These are phyloP conservation scores for Philopedon plagiatum DNA, from an alignment of 2,888 invertebrate genomes.

Conservation along the genomic window DNA sequence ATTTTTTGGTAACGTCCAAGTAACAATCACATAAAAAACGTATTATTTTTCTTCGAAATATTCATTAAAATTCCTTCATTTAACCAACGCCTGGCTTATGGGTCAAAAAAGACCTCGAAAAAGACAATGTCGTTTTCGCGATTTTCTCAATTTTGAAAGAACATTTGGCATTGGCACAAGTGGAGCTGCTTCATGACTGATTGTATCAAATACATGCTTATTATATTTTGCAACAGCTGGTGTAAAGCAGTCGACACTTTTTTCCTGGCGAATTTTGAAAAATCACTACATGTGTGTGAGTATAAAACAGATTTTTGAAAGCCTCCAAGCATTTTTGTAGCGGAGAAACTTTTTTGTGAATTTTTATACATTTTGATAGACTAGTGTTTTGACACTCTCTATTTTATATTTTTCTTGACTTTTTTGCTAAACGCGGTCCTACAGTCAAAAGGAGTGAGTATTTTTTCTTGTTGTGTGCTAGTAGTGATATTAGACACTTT, in stretches of 20 bases:
- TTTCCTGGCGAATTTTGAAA: constrained; percentile 36
- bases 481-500: constrained; percentile 62
- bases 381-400: constrained; percentile 67
- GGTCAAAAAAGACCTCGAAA: too few relatives aligned
- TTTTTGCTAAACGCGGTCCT: constrained; percentile 80
- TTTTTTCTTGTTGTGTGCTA: constrained; percentile 73
- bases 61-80: too few relatives aligned
- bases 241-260: not conserved
- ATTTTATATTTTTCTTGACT: constrained; percentile 73
- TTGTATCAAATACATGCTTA: too few relatives aligned
- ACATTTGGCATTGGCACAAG: too few relatives aligned
- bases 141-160: too few relatives aligned
- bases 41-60: too few relatives aligned
- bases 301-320: constrained; percentile 63
- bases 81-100: too few relatives aligned
- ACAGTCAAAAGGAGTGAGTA: constrained; percentile 81
- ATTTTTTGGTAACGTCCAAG: too few relatives aligned
- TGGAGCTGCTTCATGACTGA: too few relatives aligned
- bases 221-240: not conserved
- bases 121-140: too few relatives aligned
- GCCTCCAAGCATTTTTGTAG: constrained; percentile 71
- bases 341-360: constrained; percentile 64
- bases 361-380: constrained; percentile 59
- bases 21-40: too few relatives aligned
- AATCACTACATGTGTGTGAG: constrained; percentile 82